Base-by-base conservation (phyloP, 2,888 invertebrate genomes). In the Bimastos eiseni region DNA sequence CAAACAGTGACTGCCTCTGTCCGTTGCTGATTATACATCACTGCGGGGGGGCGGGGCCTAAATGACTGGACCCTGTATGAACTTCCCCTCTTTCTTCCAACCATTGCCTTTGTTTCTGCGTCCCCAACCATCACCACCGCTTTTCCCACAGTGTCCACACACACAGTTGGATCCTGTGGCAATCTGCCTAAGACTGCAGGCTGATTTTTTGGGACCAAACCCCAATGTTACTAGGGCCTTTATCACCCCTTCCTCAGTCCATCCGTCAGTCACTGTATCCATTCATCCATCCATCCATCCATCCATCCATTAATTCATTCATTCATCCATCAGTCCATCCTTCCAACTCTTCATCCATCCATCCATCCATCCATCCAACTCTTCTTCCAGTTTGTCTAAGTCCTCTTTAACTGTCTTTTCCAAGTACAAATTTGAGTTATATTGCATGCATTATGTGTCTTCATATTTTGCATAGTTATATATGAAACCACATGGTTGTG, bases 21-120 rank as follows among this genome's bases (percentile, higher is more conserved):
- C 70, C n/a, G 70, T 70, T 30, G 70, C 70, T 70, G 70, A n/a
- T 70, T 70, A n/a, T 70, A n/a, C 70, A n/a, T n/a, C 70, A 70
- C 70, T 70, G 30, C 70, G 8, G 70, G 6, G 15, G 49, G 21
- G 44, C 24, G 5, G 30, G 70, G n/a, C 1, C 17, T n/a, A n/a
- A 70, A n/a, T 70, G 70, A n/a, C 30, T 70, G 8, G 30, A n/a
- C 8, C 70, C 70, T 4, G 8, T 30, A 70, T n/a, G 70, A 70
- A 30, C n/a, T 70, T n/a, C n/a, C n/a, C 70, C 30, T 8, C n/a
- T 1, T 70, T 70, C n/a, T 70, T n/a, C 1, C 8, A 30, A 70
- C 30, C n/a, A 1, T 13, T n/a, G 8, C 70, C 70, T 70, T 24
- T 21, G 70, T 70, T 30, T n/a, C 70, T 70, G 30, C n/a, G n/a